Evolutionary conservation across 2,113 vertebrate genomes (phyloP).

Genomic region (Climacteris rufus): DNA sequence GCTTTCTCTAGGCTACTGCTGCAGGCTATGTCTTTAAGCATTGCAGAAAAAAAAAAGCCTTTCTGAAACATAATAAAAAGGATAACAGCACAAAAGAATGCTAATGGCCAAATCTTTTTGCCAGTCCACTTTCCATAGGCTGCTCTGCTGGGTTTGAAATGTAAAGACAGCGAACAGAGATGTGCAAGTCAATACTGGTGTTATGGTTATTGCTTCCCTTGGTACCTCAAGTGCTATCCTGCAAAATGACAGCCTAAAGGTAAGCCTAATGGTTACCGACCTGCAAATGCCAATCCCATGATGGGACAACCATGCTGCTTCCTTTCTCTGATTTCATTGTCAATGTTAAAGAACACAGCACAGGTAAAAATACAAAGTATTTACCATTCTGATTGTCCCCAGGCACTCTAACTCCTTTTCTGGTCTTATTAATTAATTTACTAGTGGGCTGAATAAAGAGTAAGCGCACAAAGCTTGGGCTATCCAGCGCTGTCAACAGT

Average conservation of each 20-base stretch:
- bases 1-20: neutral
- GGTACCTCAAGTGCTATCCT: neutral
- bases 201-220: neutral
- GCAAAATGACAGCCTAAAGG: neutral
- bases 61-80: neutral
- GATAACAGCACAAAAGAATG: neutral
- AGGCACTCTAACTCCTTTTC: neutral
- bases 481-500: neutral
- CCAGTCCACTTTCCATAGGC: neutral
- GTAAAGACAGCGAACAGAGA: neutral
- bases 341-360: neutral
- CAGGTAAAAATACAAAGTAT: neutral
- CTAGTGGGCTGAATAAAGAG: neutral
- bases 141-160: neutral
- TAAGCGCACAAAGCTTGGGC: neutral
- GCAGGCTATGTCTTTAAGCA: neutral
- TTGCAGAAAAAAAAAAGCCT: neutral
- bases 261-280: neutral
- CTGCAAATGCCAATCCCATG: neutral
- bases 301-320: neutral
- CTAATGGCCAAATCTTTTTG: slow-evolving; percentile 23
- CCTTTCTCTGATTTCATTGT: neutral
- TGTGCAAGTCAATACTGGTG: neutral
- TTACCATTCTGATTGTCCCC: neutral
- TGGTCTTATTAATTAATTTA: neutral